A percentile compares a stretch with the other conserved stretches of the same genome.
Evolutionary conservation across 37 sponge, comb jelly and placozoan species (phyloP).

Genomic region (Axinella damicornis): DNA sequence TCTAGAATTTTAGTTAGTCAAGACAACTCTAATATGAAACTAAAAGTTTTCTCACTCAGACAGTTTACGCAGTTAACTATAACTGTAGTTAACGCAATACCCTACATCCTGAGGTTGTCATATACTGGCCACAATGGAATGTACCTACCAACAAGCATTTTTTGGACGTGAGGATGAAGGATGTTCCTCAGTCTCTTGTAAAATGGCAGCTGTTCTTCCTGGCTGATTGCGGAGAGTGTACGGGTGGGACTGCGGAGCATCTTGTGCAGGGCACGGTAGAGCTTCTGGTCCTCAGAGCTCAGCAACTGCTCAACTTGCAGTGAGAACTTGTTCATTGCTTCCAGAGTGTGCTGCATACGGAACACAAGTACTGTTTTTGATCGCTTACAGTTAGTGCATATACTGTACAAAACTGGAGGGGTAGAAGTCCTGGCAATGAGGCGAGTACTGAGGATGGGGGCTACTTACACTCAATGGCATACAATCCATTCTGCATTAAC

Average conservation of each 20-base stretch:
- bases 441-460: too few relatives aligned
- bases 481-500: too few relatives aligned
- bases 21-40: too few relatives aligned
- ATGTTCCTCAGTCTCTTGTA: constrained; percentile 6
- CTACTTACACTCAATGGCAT: too few relatives aligned
- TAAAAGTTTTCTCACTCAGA: too few relatives aligned
- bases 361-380: too few relatives aligned
- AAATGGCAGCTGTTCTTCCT: neutral
- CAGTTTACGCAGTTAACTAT: neutral
- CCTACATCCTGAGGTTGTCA: too few relatives aligned
- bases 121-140: too few relatives aligned
- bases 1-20: too few relatives aligned
- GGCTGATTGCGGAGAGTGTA: neutral
- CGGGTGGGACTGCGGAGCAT: neutral
- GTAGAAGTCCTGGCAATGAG: too few relatives aligned
- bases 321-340: constrained; percentile 25
- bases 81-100: neutral
- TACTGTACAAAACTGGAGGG: too few relatives aligned
- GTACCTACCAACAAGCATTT: constrained; percentile 53
- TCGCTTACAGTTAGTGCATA: too few relatives aligned
- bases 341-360: neutral
- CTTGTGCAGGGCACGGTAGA: constrained; percentile 4
- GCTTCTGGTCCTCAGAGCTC: constrained; percentile 3
- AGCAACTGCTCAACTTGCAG: constrained; percentile 23
- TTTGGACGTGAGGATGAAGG: constrained; percentile 29